Base-by-base conservation (phyloP, 2,888 invertebrate genomes). In the Leptinotarsa juncta region DNA sequence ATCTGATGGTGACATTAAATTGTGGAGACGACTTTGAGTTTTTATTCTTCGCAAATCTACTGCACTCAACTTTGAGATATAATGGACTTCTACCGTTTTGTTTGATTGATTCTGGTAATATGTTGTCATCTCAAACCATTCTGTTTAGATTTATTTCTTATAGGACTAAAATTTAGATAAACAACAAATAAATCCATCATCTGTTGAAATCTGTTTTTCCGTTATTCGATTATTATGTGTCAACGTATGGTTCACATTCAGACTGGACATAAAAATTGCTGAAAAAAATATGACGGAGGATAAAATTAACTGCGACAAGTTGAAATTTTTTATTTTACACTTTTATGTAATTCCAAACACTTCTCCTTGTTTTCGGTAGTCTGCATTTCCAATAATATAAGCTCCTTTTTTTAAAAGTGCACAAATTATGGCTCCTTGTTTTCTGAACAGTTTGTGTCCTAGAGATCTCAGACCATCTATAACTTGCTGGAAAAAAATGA, bases 311-410 rank as follows among this genome's bases (percentile, higher is more conserved):
- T 62, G 16, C 3, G 42, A 32, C 42, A 42, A n/a, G 42, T 26
- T 23, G 14, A 26, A 57, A 16, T 2, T 57, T 4, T 57, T 14
- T 62, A 42, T 32, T 62, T 62, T 16, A 62, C n/a, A 3, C 2
- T 12, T 62, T 62, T 12, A 62, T 62, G 62, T 66, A 12, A 66
- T 66, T 66, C 95, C 97, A 67, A 90, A 91, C 0, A 95, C 94
- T 66, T 94, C 94, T 0, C 96, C 95, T 7, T 92, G 92, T 87
- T 96, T 96, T 76, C 96, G 90, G 85, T 91, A 94, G 88, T 97
- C 96, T 0, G 94, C 93, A 86, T 95, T 96, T 1, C 93, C 95
- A 81, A 90, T 91, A 65, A 96, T 92, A 0, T 90, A 92, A 0
- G 91, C 90, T 57, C 89, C 90, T 71, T 91, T 89, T 77, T 90